Percentiles rank a stretch among this genome's conserved stretches.
Evolutionary conservation across 92 coral and sea anemone genomes (phyloP).

Genomic region (Epizoanthus ramosus): DNA sequence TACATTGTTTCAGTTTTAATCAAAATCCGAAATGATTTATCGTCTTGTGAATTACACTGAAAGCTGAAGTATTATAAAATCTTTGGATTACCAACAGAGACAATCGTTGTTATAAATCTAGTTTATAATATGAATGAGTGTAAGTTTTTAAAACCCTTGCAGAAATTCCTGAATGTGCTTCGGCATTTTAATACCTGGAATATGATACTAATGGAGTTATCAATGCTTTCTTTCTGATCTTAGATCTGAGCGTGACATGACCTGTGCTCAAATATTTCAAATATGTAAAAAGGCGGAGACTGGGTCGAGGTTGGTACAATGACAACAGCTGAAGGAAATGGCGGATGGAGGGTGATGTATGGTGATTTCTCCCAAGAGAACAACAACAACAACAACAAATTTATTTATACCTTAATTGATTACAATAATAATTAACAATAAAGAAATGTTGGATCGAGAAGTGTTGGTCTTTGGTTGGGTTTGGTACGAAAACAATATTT

Average conservation of each 20-base stretch:
- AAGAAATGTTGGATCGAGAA: too few relatives aligned
- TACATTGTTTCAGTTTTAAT: too few relatives aligned
- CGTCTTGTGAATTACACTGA: too few relatives aligned
- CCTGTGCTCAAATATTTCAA: not conserved
- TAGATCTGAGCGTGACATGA: slow-evolving; percentile 25
- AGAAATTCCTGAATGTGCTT: not conserved
- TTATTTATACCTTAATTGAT: too few relatives aligned
- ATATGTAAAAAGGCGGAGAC: slow-evolving; percentile 19
- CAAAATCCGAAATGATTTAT: too few relatives aligned
- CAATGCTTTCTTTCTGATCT: not conserved
- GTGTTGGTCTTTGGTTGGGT: slow-evolving; percentile 11
- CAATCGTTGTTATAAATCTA: too few relatives aligned
- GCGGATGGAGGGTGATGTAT: not conserved
- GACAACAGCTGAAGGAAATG: slow-evolving; percentile 3
- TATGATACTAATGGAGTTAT: slow-evolving; percentile 6
- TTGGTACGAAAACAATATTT: not conserved
- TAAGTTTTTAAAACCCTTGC: too few relatives aligned
- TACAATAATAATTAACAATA: too few relatives aligned
- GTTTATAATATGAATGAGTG: too few relatives aligned
- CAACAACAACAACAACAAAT: too few relatives aligned
- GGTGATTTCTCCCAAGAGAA: not conserved
- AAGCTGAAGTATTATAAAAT: too few relatives aligned
- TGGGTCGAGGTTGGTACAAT: slow-evolving; percentile 40
- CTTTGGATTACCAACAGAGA: too few relatives aligned
- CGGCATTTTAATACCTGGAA: slow-evolving; percentile 12